Conservation (phyloP, 2,797 vertebrate species). For the Poecilia wingei region DNA sequence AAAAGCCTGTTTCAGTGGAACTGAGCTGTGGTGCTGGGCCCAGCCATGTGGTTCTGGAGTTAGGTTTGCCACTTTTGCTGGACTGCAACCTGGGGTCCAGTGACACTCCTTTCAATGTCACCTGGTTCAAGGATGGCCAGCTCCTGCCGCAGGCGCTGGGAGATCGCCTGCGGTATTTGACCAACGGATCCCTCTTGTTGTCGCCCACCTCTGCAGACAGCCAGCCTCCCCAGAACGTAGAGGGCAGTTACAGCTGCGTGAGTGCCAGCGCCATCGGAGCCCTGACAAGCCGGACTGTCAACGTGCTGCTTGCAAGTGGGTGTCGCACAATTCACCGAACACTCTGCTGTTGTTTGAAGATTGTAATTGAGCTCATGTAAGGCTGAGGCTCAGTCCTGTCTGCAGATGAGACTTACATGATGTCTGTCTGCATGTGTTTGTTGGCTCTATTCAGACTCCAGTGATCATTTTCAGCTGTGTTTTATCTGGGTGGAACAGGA, state of each 20-base stretch:
- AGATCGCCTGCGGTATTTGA: conserved; percentile 78
- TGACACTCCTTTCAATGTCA: conserved; percentile 81
- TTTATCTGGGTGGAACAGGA: background rate
- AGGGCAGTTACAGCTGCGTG: conserved; percentile 91
- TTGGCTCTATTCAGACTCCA: background rate
- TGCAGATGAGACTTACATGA: background rate
- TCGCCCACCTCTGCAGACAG: conserved; percentile 63
- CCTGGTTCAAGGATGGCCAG: conserved; percentile 88
- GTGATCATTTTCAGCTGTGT: too few relatives aligned
- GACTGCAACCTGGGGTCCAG: conserved; percentile 85
- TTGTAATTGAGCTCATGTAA: background rate
- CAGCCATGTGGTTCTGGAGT: conserved; percentile 86
- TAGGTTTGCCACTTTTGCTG: conserved; percentile 83
- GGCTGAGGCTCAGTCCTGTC: background rate
- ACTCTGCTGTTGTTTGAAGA: background rate
- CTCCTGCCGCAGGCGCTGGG: conserved; percentile 75
- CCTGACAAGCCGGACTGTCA: conserved; percentile 88
- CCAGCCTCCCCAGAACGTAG: conserved; percentile 58
- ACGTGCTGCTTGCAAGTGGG: conserved; percentile 90
- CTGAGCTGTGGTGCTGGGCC: conserved; percentile 91
- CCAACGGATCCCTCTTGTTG: conserved; percentile 88
- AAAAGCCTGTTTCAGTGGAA: conserved; percentile 83
- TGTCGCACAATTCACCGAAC: conserved; percentile 37
- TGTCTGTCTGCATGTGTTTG: background rate
- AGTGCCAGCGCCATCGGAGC: conserved; percentile 84